Base-by-base conservation (phyloP, 2,797 vertebrate species). In the Hydrolagus colliei region DNA sequence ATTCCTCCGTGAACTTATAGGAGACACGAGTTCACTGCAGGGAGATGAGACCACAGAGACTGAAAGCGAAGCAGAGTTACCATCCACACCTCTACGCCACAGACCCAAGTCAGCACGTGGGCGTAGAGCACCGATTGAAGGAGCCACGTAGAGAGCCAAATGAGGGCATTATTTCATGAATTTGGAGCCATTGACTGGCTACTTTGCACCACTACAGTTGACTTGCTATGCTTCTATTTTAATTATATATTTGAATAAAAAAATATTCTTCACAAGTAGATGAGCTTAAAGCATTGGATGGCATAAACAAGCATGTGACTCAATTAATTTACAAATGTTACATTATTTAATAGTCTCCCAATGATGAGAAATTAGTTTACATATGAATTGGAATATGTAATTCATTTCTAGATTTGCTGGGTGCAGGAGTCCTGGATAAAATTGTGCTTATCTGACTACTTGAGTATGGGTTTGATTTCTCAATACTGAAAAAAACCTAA, bases 1-100 rank as follows among this genome's bases (percentile, higher is more conserved):
- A 92, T 99, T 99, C 92, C 93, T 99, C 88, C 95, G 98, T 59
- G 98, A 99, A 88, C 92, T 99, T 20, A 94, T 99, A 62, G 97
- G 98, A 9, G 98, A 99, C 67, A 95, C 95, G 0, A 92, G 95
- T 27, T 96, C 97, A 79, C 96, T 97, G 0, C 96, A 95, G 88
- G 94, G 95, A 22, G 96, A 97, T 2, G 95, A 96, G 86, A 94
- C 94, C 61, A 91, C 95, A n/a, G 95, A 97, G 88, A 72, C 94
- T 63, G 95, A 96, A 90, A 90, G 90, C 0, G 95, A 97, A 11
- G 94, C 93, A 1, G 88, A 94, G 11, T 87, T 90, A 1, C 90
- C 91, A 0, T 88, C 91, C 4, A 90, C 93, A 0, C 88, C 93
- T 0, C 91, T 91, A 71, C 94, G 95, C 84, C 91, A 88, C 18